These are phyloP conservation scores for Ammodytes dubius DNA, from an alignment of 2,113 vertebrate species.

Conservation along the genomic window DNA sequence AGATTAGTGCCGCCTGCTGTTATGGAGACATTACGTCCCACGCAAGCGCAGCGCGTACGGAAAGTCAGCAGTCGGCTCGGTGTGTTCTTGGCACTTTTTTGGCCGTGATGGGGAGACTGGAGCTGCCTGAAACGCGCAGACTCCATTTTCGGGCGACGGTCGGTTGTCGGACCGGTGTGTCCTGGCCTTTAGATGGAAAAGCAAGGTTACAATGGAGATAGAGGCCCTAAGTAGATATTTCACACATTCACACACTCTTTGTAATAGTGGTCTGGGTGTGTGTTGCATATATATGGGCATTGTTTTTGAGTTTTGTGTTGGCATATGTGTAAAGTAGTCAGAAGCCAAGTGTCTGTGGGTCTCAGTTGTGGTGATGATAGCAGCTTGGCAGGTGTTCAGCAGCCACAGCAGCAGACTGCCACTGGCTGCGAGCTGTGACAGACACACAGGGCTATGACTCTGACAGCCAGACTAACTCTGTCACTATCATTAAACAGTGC, in stretches of 20 bases:
- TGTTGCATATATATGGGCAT: neutral
- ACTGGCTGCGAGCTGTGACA: constrained; percentile 44
- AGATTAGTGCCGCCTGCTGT: too few relatives aligned
- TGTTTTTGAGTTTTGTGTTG: constrained; percentile 21
- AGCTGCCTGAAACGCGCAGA: too few relatives aligned
- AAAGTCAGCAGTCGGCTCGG: too few relatives aligned
- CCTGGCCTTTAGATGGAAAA: constrained; percentile 12
- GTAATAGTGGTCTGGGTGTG: neutral
- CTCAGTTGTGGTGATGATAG: constrained; percentile 48
- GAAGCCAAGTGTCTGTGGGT: constrained; percentile 16
- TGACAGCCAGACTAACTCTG: constrained; percentile 55
- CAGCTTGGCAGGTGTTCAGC: constrained; percentile 53
- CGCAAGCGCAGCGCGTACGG: too few relatives aligned
- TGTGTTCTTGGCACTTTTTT: too few relatives aligned
- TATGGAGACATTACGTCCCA: too few relatives aligned
- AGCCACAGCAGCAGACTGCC: constrained; percentile 36
- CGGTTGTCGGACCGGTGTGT: too few relatives aligned
- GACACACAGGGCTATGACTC: constrained; percentile 43
- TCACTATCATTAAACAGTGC: constrained; percentile 55
- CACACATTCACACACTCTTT: constrained; percentile 5
- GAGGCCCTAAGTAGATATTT: constrained; percentile 10
- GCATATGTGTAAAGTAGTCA: constrained; percentile 36
- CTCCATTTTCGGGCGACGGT: too few relatives aligned
- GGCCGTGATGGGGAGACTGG: too few relatives aligned
- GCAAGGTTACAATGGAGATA: neutral